Percentiles rank a stretch among this genome's conserved stretches.
These are phyloP conservation scores for Centropus bengalensis DNA, from an alignment of 2,113 vertebrate species.

Conservation along the genomic window DNA sequence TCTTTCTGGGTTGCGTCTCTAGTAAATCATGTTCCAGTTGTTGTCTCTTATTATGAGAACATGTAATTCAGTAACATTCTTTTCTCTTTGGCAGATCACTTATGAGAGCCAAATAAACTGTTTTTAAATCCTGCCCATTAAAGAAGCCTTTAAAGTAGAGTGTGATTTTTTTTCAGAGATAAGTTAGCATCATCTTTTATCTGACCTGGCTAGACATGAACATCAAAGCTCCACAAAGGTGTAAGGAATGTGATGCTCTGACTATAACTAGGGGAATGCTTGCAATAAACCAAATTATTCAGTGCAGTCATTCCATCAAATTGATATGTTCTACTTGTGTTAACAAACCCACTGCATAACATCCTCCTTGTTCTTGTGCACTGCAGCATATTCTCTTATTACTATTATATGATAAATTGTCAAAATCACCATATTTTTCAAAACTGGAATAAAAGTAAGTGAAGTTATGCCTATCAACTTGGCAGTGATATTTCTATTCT, in stretches of 20 bases:
- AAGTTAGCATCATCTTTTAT: conserved; percentile 9
- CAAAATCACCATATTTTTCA: neutral
- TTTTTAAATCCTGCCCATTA: neutral
- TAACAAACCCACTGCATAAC: neutral
- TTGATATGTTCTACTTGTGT: neutral
- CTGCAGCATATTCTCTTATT: neutral
- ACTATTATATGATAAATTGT: neutral
- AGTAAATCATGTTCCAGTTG: neutral
- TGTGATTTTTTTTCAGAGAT: neutral
- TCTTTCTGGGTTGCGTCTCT: neutral
- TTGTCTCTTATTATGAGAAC: neutral
- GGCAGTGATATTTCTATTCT: neutral
- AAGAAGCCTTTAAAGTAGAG: neutral
- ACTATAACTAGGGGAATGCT: neutral
- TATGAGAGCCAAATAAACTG: neutral
- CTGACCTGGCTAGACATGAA: neutral
- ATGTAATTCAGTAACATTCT: neutral
- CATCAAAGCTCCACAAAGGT: neutral
- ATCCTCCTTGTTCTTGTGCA: neutral
- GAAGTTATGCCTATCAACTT: neutral
- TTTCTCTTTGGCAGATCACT: neutral
- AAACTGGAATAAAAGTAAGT: neutral
- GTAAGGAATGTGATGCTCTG: neutral
- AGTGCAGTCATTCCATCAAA: neutral
- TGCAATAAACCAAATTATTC: neutral